phyloP scores from a whole-genome alignment of 2,888 invertebrate genomes.

The Criorhina ranunculi region DNA sequence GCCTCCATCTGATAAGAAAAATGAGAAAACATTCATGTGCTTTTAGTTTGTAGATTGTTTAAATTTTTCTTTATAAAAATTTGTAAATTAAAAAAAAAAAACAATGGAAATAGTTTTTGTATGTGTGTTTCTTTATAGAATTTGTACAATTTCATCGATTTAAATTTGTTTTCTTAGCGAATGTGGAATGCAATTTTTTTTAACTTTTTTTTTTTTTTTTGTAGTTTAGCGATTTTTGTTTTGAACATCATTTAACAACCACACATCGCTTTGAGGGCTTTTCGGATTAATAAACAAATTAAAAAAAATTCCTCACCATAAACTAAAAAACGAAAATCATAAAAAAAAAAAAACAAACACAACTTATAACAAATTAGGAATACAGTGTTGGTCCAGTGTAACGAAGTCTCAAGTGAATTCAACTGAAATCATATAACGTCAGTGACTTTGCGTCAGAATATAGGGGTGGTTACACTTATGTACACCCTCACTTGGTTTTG shows the following conservation, averaged over 20 bases:
- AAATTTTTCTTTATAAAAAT: constrained; percentile 22
- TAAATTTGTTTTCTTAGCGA: constrained; percentile 35
- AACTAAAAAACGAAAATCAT: constrained; percentile 67
- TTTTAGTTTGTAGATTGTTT: constrained; percentile 66
- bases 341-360: constrained; percentile 14
- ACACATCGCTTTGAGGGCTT: constrained; percentile 23
- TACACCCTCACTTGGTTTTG: too few species aligned
- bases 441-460: too few species aligned
- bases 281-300: constrained; percentile 8
- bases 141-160: not conserved
- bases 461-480: too few species aligned
- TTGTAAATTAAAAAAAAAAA: constrained; percentile 27
- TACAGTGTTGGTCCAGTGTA: too few species aligned
- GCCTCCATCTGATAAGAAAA: constrained; percentile 51
- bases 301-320: constrained; percentile 8
- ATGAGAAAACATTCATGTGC: constrained; percentile 50
- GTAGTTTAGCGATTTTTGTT: constrained; percentile 9
- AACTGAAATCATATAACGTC: too few species aligned
- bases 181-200: constrained; percentile 63
- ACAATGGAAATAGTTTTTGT: constrained; percentile 78
- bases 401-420: too few species aligned
- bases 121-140: constrained; percentile 17
- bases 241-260: constrained; percentile 22
- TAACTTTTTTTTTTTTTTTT: constrained; percentile 27
- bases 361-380: constrained; percentile 1